These are phyloP conservation scores for Anastrepha obliqua DNA, from an alignment of 1,140 invertebrate genomes.

Conservation along the genomic window DNA sequence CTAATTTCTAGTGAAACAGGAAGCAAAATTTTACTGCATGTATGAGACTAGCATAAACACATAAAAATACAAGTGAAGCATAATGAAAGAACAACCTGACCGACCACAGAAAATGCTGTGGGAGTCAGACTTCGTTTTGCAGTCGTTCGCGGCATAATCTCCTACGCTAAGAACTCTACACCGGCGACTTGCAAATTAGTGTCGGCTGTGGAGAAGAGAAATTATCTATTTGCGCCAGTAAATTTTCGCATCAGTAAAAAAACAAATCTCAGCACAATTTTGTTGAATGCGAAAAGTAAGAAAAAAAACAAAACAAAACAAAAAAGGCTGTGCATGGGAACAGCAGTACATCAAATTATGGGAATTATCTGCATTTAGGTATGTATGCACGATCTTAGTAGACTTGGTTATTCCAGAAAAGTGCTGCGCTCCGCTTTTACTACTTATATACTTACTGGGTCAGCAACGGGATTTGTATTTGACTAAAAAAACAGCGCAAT, in stretches of 20 bases:
- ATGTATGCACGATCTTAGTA: background rate
- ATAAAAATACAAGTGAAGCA: background rate
- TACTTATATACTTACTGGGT: background rate
- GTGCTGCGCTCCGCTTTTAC: background rate
- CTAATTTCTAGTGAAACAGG: constrained; percentile 13
- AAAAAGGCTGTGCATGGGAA: background rate
- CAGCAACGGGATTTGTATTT: background rate
- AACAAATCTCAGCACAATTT: constrained; percentile 19
- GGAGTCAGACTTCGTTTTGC: constrained; percentile 11
- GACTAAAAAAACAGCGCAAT: too few species aligned
- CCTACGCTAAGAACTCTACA: background rate
- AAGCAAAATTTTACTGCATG: background rate
- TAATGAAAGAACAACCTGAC: background rate
- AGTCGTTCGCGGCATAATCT: background rate
- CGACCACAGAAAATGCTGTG: background rate
- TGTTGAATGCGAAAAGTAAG: background rate
- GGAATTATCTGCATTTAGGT: constrained; percentile 27
- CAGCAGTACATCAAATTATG: constrained; percentile 13
- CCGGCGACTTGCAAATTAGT: constrained; percentile 21
- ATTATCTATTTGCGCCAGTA: background rate
- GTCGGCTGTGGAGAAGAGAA: constrained; percentile 4
- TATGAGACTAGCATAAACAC: background rate
- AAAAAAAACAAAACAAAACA: constrained; percentile 25
- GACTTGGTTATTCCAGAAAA: background rate
- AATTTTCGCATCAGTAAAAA: background rate